These are phyloP conservation scores for Diplodus puntazzo DNA, from an alignment of 2,797 vertebrate species.

Conservation along the genomic window DNA sequence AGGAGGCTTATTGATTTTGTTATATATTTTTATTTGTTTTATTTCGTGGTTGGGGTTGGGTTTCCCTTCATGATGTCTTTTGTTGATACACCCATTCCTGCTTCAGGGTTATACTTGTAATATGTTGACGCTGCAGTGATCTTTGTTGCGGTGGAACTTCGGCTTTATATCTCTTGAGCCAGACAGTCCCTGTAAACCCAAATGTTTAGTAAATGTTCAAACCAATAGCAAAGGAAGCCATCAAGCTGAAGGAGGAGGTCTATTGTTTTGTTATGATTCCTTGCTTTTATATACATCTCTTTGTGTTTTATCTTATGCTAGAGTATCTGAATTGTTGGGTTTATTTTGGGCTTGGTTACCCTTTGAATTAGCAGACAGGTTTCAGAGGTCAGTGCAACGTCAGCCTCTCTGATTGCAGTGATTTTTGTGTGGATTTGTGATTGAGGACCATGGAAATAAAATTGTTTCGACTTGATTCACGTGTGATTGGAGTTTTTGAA, in stretches of 20 bases:
- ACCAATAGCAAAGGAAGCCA: not conserved
- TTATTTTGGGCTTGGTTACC: not conserved
- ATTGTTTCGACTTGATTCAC: not conserved
- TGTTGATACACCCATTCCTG: conserved; percentile 29
- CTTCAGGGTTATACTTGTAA: conserved; percentile 1
- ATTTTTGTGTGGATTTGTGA: not conserved
- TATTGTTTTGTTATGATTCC: not conserved
- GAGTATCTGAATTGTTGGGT: not conserved
- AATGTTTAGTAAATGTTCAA: not conserved
- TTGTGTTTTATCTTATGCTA: not conserved
- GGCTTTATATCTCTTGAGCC: not conserved
- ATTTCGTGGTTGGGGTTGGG: conserved; percentile 36
- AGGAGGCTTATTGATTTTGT: conserved; percentile 59
- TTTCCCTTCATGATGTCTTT: conserved; percentile 45
- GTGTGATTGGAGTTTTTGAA: not conserved
- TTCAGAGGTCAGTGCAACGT: no score
- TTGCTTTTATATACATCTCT: not conserved
- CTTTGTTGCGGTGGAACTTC: not conserved
- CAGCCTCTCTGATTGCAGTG: not conserved
- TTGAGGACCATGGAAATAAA: not conserved
- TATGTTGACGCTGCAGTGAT: conserved; percentile 10
- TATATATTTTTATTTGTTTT: not conserved
- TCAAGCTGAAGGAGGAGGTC: not conserved
- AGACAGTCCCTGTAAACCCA: not conserved
- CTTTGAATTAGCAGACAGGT: not conserved